Conservation (phyloP, 2,797 vertebrate genomes). For the Manis pentadactyla region DNA sequence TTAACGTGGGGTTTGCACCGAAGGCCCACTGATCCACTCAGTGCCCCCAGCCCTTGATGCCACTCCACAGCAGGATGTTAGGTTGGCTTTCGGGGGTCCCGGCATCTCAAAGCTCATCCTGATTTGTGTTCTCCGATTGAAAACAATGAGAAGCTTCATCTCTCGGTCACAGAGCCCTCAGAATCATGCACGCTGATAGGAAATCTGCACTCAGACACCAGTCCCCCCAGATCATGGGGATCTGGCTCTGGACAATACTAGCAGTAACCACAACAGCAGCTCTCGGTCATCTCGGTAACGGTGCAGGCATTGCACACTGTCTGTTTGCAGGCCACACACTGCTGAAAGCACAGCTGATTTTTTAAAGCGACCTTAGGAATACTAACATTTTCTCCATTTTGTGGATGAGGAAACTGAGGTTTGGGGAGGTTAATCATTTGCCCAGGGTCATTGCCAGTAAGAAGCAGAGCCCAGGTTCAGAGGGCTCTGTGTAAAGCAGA, state of each 20-base stretch:
- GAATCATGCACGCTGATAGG: conserved; percentile 14
- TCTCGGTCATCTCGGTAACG: neutral
- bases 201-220: conserved; percentile 2
- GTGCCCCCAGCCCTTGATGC: conserved; percentile 43
- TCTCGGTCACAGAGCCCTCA: neutral
- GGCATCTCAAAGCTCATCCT: neutral
- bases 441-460: neutral
- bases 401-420: conserved; percentile 41
- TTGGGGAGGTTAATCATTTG: neutral
- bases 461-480: neutral
- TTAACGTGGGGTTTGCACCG: conserved; percentile 67
- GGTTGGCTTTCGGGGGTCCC: neutral
- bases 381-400: neutral
- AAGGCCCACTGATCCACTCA: conserved; percentile 62
- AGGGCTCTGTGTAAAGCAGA: neutral
- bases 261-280: neutral
- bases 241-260: conserved; percentile 46
- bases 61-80: neutral
- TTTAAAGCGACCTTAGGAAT: neutral
- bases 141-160: neutral
- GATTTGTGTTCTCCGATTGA: conserved; percentile 23
- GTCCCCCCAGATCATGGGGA: neutral
- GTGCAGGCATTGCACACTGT: neutral
- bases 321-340: neutral
- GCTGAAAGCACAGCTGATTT: neutral